These are phyloP conservation scores for Pseudoips prasinana DNA, from an alignment of 2,888 invertebrate species.

Conservation along the genomic window DNA sequence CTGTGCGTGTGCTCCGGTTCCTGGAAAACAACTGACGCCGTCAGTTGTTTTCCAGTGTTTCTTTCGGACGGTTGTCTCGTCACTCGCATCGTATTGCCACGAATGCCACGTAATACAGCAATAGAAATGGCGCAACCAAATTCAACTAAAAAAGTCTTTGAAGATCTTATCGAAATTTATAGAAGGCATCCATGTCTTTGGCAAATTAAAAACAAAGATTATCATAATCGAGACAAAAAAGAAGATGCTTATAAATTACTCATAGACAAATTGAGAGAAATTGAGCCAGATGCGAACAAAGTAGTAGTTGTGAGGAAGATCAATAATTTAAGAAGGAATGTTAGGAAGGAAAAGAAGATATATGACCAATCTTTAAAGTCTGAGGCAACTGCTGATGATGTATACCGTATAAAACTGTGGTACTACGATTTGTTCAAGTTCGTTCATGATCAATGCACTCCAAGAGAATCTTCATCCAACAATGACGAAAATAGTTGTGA, in stretches of 20 bases:
- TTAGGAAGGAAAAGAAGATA: slow-evolving; percentile 20
- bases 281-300: slow-evolving; percentile 12
- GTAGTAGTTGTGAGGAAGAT: slow-evolving; percentile 13
- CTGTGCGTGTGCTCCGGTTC: slow-evolving; percentile 14
- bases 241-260: slow-evolving; percentile 19
- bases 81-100: slow-evolving; percentile 14
- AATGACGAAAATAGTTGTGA: slow-evolving; percentile 10
- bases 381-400: slow-evolving; percentile 19
- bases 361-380: slow-evolving; percentile 19
- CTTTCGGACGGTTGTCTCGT: slow-evolving; percentile 11
- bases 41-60: slow-evolving; percentile 21
- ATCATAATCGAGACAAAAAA: slow-evolving; percentile 21
- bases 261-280: slow-evolving; percentile 18
- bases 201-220: slow-evolving; percentile 22
- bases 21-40: slow-evolving; percentile 24
- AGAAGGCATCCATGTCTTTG: slow-evolving; percentile 18
- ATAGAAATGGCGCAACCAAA: slow-evolving; percentile 13
- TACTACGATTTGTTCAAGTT: slow-evolving; percentile 22
- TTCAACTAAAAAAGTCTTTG: slow-evolving; percentile 13
- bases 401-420: slow-evolving; percentile 18
- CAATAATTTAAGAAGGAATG: slow-evolving; percentile 16
- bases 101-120: no score
- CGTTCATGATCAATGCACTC: slow-evolving; percentile 20
- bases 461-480: slow-evolving; percentile 17
- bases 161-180: slow-evolving; percentile 22